Evolutionary conservation across 2,113 vertebrate genomes (phyloP), one percentile per base, ranked within the genome.

Genomic region (Aptenodytes patagonicus): DNA sequence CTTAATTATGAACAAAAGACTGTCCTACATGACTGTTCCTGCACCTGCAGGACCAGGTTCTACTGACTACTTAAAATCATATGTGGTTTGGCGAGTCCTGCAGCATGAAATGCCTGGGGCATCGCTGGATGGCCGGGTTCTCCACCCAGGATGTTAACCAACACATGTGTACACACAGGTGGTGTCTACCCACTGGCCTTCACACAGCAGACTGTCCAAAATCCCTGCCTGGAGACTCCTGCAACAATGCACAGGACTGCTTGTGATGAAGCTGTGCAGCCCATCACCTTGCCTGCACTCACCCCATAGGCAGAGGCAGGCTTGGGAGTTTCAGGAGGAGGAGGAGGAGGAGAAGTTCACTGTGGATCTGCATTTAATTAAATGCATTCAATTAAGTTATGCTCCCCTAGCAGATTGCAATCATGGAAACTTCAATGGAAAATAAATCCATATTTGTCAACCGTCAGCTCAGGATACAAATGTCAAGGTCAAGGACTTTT

Each of bases 201-300:
- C 77, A 81, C 26, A 52, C 6, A 70, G 20, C 29, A 40, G 49
- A 12, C 26, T 21, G 7, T 42, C 31, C 14, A 2, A 81, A 73
- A 36, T 47, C 18, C 29, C 16, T 52, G 49, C 17, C 54, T 91
- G 64, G 10, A 77, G 9, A 13, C 13, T 81, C 32, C 51, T 6
- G 17, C 25, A 66, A 3, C 0, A 2, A 47, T 7, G 16, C 6
- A 52, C 0, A 0, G 6, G 47, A 31, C 5, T 12, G 15, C 13
- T 46, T 78, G 46, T 24, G 20, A 16, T 21, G n/a, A 51, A 72
- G 20, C 17, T 66, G 17, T 72, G 42, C 75, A 90, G n/a, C 9
- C 19, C 17, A 18, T 64, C 57, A 42, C 32, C 46, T 73, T 0
- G 0, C 16, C 15, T 64, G 17, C 28, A 44, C 14, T 70, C 68